These are phyloP conservation scores for Phaedon cochleariae DNA, from an alignment of 2,888 invertebrate genomes.

Conservation along the genomic window DNA sequence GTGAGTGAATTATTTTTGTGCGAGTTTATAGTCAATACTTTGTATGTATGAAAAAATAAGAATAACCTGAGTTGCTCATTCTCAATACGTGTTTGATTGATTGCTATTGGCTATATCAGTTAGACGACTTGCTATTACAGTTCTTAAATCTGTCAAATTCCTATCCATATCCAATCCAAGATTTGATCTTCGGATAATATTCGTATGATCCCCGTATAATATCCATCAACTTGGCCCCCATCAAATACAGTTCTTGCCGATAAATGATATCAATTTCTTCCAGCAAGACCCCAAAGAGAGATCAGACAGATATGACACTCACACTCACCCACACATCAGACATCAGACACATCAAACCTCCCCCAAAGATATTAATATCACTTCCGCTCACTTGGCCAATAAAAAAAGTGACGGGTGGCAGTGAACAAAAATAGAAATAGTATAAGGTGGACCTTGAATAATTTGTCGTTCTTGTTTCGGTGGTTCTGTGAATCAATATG, in stretches of 20 bases:
- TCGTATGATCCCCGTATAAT: neutral
- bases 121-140: too few relatives aligned
- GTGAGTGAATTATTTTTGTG: too few relatives aligned
- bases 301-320: neutral
- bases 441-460: neutral
- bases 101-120: too few relatives aligned
- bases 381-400: conserved; percentile 44
- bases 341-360: conserved; percentile 30
- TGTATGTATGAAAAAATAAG: too few relatives aligned
- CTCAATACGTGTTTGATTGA: too few relatives aligned
- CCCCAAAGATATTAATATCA: conserved; percentile 47
- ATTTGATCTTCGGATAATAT: too few relatives aligned
- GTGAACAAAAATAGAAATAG: neutral
- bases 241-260: neutral
- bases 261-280: neutral
- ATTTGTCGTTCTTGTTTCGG: neutral
- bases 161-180: too few relatives aligned
- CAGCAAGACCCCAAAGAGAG: neutral
- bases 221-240: neutral
- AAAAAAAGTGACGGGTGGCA: conserved; percentile 34
- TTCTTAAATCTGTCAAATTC: too few relatives aligned
- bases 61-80: too few relatives aligned
- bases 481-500: too few relatives aligned
- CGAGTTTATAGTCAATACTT: too few relatives aligned
- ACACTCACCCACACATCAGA: neutral